Conservation (phyloP, 2,888 invertebrate genomes). For the Blera fallax region DNA sequence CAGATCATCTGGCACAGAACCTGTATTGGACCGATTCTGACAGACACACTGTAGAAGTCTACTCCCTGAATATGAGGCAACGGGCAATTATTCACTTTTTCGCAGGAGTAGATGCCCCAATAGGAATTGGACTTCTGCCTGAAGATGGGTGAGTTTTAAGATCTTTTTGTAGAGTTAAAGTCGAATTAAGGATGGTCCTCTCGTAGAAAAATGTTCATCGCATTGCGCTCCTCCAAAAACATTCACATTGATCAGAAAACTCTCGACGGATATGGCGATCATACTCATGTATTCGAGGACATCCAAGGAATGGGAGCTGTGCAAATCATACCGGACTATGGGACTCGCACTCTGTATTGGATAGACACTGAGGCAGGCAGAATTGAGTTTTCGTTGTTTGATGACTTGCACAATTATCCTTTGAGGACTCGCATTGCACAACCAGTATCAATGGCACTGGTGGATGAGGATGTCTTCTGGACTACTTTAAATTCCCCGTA, state of each 20-base stretch:
- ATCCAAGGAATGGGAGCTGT: constrained; percentile 79
- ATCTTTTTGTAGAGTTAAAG: neutral
- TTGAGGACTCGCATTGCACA: constrained; percentile 82
- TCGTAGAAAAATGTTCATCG: constrained; percentile 86
- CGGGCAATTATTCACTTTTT: constrained; percentile 85
- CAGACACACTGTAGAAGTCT: constrained; percentile 85
- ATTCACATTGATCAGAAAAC: constrained; percentile 87
- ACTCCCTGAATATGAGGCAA: constrained; percentile 84
- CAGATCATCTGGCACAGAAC: constrained; percentile 88
- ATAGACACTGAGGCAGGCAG: constrained; percentile 86
- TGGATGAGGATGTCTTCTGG: constrained; percentile 88
- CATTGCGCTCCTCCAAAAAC: constrained; percentile 81
- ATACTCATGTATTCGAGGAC: constrained; percentile 79
- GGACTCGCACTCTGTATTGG: constrained; percentile 85
- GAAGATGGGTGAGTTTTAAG: constrained; percentile 76
- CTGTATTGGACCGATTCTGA: constrained; percentile 88
- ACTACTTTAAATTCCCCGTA: constrained; percentile 83
- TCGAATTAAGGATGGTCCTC: neutral
- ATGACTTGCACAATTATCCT: constrained; percentile 83
- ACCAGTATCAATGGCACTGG: constrained; percentile 84
- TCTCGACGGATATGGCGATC: constrained; percentile 85
- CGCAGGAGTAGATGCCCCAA: constrained; percentile 84
- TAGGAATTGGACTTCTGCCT: constrained; percentile 86
- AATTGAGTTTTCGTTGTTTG: constrained; percentile 86
- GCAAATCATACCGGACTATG: constrained; percentile 81